Evolutionary conservation across 2,113 vertebrate genomes (phyloP).

Genomic region (Cromileptes altivelis): DNA sequence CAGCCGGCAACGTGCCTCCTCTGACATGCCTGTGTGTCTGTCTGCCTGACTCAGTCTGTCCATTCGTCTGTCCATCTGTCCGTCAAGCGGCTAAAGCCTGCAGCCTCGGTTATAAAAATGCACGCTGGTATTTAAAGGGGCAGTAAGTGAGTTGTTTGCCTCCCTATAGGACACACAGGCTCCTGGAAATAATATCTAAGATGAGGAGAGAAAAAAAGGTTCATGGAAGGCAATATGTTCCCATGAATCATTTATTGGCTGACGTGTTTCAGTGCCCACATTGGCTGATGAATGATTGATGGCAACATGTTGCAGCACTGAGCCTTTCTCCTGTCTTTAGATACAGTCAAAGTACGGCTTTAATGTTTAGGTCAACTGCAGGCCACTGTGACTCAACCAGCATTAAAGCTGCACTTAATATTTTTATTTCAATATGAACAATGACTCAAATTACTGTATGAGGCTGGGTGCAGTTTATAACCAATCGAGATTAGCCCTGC

Average conservation of each 20-base stretch:
- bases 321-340: slow-evolving; percentile 40
- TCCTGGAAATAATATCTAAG: slow-evolving; percentile 49
- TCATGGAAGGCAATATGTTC: slow-evolving; percentile 73
- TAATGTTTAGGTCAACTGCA: slow-evolving; percentile 27
- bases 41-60: slow-evolving; percentile 59
- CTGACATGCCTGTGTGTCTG: slow-evolving; percentile 65
- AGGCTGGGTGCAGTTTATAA: too few species aligned
- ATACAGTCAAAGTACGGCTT: slow-evolving; percentile 35
- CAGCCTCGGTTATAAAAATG: slow-evolving; percentile 35
- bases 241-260: slow-evolving; percentile 72
- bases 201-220: slow-evolving; percentile 42
- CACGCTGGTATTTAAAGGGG: slow-evolving; percentile 39
- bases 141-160: background rate
- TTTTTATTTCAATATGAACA: background rate
- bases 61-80: slow-evolving; percentile 72
- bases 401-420: background rate
- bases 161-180: background rate
- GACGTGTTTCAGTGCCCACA: slow-evolving; percentile 66
- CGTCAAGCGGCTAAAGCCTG: slow-evolving; percentile 41
- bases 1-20: slow-evolving; percentile 68
- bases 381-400: background rate
- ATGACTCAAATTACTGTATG: background rate
- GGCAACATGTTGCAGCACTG: slow-evolving; percentile 65
- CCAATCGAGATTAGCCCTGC: background rate
- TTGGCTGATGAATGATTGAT: slow-evolving; percentile 76